Percentiles rank a stretch among this genome's conserved stretches.
These are phyloP conservation scores for Drosophila pseudoobscura DNA, from an alignment of 1,140 invertebrate genomes.

Conservation along the genomic window DNA sequence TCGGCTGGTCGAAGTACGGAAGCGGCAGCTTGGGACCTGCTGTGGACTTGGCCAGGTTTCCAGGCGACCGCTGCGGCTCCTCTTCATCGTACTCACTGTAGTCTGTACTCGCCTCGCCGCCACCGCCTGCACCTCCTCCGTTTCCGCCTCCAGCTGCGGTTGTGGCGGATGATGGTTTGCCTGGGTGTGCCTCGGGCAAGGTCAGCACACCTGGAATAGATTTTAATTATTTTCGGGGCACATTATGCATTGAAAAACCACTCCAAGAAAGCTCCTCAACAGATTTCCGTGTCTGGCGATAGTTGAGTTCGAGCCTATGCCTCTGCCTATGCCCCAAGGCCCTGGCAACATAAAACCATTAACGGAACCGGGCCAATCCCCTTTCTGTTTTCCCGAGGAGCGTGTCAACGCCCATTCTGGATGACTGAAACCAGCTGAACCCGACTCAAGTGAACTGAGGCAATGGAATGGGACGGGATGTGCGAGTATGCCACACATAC, in stretches of 20 bases:
- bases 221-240: conserved; percentile 53
- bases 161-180: conserved; percentile 18
- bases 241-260: conserved; percentile 68
- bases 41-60: conserved; percentile 58
- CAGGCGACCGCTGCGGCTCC: conserved; percentile 45
- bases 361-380: conserved; percentile 57
- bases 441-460: conserved; percentile 4
- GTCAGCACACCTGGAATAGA: conserved; percentile 58
- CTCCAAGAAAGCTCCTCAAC: conserved; percentile 28
- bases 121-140: conserved; percentile 15
- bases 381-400: conserved; percentile 42
- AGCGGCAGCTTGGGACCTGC: conserved; percentile 15
- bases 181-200: conserved; percentile 60
- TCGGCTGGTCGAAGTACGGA: conserved; percentile 59
- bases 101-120: conserved; percentile 26
- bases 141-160: conserved; percentile 18
- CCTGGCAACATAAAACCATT: conserved; percentile 74
- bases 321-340: background rate
- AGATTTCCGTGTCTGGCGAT: conserved; percentile 65
- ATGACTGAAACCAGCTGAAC: conserved; percentile 3
- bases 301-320: conserved; percentile 27
- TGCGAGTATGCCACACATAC: background rate
- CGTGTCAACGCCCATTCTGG: conserved; percentile 65
- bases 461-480: conserved; percentile 6
- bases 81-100: conserved; percentile 46